These are phyloP conservation scores for Aurelia sp. DNA, from an alignment of 30 jellyfish, hydroid and myxozoan species.

Conservation along the genomic window DNA sequence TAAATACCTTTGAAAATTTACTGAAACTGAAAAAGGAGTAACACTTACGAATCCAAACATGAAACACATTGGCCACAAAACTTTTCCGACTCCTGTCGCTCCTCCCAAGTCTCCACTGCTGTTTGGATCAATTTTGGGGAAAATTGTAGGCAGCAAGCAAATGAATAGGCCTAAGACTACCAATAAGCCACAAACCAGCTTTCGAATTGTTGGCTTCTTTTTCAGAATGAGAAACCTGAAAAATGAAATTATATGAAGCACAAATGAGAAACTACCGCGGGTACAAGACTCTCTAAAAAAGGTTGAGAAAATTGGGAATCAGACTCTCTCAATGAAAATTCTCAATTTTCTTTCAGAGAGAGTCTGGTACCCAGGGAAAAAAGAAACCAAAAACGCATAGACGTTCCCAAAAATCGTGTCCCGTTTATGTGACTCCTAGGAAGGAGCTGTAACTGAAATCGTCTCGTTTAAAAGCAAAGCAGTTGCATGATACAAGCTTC, in stretches of 20 bases:
- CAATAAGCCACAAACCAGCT: conserved; percentile 34
- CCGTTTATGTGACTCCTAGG: no score
- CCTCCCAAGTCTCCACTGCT: conserved; percentile 42
- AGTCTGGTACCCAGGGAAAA: no score
- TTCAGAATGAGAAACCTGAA: conserved; percentile 37
- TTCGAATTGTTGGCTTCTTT: conserved; percentile 28
- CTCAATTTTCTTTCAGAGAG: no score
- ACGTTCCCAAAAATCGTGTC: background rate
- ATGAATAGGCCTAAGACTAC: conserved; percentile 40
- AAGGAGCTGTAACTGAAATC: no score
- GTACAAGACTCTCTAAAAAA: no score
- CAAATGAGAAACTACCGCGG: background rate
- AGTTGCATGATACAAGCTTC: no score
- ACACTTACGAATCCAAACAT: conserved; percentile 60
- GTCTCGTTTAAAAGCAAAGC: no score
- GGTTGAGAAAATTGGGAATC: no score
- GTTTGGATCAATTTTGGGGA: conserved; percentile 35
- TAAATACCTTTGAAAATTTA: no score
- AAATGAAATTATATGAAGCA: background rate
- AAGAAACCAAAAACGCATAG: background rate
- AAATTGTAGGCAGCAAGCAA: conserved; percentile 46
- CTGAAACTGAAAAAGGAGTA: background rate
- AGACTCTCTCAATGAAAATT: no score
- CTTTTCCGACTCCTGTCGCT: conserved; percentile 43
- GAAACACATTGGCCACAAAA: conserved; percentile 61